Conservation (phyloP, 2,113 vertebrate species). For the Corvus cornix region DNA sequence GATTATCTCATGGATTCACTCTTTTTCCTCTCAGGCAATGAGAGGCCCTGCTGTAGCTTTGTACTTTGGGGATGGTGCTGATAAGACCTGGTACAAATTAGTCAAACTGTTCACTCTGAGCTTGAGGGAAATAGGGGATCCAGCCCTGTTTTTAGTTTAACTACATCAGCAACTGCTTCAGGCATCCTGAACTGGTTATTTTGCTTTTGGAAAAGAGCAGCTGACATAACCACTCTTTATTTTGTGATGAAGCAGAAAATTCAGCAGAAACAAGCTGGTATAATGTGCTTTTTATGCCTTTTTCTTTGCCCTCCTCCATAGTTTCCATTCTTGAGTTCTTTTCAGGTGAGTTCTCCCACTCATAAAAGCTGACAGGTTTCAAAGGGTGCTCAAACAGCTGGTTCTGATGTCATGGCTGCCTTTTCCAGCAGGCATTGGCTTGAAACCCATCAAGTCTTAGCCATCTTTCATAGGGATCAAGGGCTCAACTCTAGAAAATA, state of each 20-base stretch:
- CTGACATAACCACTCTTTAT: neutral
- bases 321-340: neutral
- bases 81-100: neutral
- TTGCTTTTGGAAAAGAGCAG: neutral
- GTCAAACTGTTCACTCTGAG: neutral
- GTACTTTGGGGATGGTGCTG: neutral
- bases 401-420: neutral
- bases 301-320: neutral
- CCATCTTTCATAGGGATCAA: neutral
- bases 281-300: neutral
- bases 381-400: neutral
- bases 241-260: slow-evolving; percentile 1
- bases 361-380: neutral
- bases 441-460: neutral
- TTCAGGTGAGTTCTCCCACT: neutral
- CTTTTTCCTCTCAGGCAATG: neutral
- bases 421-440: neutral
- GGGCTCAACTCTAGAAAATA: neutral
- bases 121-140: neutral
- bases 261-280: neutral
- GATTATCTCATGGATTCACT: neutral
- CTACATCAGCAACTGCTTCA: neutral
- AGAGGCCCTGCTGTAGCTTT: neutral
- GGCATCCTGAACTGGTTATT: neutral
- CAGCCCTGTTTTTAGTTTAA: neutral